Conservation (phyloP, 2,888 invertebrate genomes). For the Parnassius smintheus region DNA sequence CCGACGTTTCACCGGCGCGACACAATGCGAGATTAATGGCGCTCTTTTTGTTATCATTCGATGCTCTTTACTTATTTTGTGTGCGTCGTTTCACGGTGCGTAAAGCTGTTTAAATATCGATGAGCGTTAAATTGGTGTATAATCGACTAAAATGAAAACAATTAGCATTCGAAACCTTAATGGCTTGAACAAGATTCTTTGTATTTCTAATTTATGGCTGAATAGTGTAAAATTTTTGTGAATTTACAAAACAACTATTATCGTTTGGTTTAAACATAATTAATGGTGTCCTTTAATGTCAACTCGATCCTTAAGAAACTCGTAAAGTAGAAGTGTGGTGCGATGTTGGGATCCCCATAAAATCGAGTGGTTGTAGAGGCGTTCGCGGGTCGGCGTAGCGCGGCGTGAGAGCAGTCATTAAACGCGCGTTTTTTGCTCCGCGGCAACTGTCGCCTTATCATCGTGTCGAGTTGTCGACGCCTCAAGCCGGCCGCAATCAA, state of each 20-base stretch:
- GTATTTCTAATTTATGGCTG: conserved; percentile 6
- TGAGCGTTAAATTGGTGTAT: conserved; percentile 64
- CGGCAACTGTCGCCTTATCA: conserved; percentile 76
- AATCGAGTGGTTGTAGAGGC: conserved; percentile 48
- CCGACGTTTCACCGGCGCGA: conserved; percentile 61
- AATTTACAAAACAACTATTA: conserved; percentile 47
- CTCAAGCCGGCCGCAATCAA: conserved; percentile 79
- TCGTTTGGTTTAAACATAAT: conserved; percentile 60
- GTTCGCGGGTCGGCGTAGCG: conserved; percentile 30
- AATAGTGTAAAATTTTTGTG: conserved; percentile 34
- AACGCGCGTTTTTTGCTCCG: conserved; percentile 71
- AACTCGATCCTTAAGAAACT: conserved; percentile 58
- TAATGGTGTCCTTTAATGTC: conserved; percentile 56
- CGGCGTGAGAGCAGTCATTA: conserved; percentile 64
- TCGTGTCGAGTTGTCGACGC: conserved; percentile 80
- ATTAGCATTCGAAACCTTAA: conserved; percentile 13
- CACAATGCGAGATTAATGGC: conserved; percentile 79
- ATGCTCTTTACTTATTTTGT: conserved; percentile 74
- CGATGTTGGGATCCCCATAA: conserved; percentile 70
- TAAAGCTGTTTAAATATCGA: conserved; percentile 70
- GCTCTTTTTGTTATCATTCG: conserved; percentile 68
- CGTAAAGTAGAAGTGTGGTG: conserved; percentile 71
- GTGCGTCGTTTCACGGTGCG: conserved; percentile 74
- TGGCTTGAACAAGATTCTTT: neutral
- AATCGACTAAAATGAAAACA: conserved; percentile 48